Percentiles rank a stretch among this genome's conserved stretches.
phyloP scores from a whole-genome alignment of 2,888 invertebrate species.

The Invenusta paracnida region DNA sequence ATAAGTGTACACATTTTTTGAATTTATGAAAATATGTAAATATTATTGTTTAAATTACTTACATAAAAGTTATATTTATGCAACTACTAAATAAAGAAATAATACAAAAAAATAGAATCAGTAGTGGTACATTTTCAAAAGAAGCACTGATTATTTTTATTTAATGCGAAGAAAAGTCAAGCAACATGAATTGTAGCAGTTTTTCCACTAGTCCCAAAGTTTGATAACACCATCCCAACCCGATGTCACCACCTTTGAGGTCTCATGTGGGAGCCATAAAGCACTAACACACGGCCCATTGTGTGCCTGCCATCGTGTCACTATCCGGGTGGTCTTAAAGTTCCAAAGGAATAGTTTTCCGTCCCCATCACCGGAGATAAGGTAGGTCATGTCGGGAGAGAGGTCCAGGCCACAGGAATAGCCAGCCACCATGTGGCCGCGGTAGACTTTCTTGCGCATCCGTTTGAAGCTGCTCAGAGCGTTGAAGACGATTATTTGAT shows the following conservation, averaged over 20 bases:
- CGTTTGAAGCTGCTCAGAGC: slow-evolving; percentile 93
- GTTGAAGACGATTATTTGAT: slow-evolving; percentile 94
- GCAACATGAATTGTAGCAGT: no score
- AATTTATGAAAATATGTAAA: no score
- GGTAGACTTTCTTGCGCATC: slow-evolving; percentile 93
- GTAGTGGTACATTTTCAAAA: no score
- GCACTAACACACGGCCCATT: slow-evolving; percentile 90
- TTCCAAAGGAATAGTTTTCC: slow-evolving; percentile 98
- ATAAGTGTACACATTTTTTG: no score
- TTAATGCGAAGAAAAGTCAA: no score
- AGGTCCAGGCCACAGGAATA: slow-evolving; percentile 95
- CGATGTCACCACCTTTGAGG: slow-evolving; percentile 90
- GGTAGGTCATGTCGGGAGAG: slow-evolving; percentile 68
- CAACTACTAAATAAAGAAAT: no score
- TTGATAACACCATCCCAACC: slow-evolving; percentile 98
- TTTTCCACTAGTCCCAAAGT: slow-evolving; percentile 99
- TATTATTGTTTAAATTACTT: no score
- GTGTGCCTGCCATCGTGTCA: slow-evolving; percentile 98
- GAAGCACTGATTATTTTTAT: no score
- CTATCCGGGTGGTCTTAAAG: slow-evolving; percentile 96
- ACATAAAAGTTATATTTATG: no score
- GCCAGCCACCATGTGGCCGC: slow-evolving; percentile 98
- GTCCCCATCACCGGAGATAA: slow-evolving; percentile 95
- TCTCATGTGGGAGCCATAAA: slow-evolving; percentile 97
- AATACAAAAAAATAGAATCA: no score